Conservation (phyloP, 2,888 invertebrate species). For the Melikaiella ostensackeni region DNA sequence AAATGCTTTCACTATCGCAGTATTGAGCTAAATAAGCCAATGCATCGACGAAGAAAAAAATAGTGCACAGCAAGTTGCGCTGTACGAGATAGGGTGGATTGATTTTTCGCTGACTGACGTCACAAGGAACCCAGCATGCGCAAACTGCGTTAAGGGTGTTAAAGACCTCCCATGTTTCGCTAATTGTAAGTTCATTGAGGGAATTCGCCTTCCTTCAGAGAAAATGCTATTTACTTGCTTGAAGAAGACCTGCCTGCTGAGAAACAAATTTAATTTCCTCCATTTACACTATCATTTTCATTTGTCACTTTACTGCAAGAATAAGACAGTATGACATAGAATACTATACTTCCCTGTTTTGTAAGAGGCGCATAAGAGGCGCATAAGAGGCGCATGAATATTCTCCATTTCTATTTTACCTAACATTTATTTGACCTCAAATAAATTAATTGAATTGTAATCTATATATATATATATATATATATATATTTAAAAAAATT, state of each 20-base stretch:
- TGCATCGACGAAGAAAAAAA: background rate
- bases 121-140: constrained; percentile 31
- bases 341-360: no score
- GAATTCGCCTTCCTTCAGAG: background rate
- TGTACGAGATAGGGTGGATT: background rate
- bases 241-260: background rate
- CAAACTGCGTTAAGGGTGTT: background rate
- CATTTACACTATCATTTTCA: background rate
- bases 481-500: no score
- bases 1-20: background rate
- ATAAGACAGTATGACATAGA: background rate
- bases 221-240: background rate
- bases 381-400: no score
- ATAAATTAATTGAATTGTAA: no score
- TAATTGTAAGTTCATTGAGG: background rate
- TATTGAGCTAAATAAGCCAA: background rate
- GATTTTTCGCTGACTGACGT: constrained; percentile 34
- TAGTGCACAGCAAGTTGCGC: constrained; percentile 8
- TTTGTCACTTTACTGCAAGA: background rate
- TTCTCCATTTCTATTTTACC: no score
- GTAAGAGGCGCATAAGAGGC: no score
- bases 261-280: background rate
- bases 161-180: background rate
- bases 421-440: no score
- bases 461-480: no score